Conservation (phyloP, 2,888 invertebrate genomes). For the Agonopterix alstromeriana region DNA sequence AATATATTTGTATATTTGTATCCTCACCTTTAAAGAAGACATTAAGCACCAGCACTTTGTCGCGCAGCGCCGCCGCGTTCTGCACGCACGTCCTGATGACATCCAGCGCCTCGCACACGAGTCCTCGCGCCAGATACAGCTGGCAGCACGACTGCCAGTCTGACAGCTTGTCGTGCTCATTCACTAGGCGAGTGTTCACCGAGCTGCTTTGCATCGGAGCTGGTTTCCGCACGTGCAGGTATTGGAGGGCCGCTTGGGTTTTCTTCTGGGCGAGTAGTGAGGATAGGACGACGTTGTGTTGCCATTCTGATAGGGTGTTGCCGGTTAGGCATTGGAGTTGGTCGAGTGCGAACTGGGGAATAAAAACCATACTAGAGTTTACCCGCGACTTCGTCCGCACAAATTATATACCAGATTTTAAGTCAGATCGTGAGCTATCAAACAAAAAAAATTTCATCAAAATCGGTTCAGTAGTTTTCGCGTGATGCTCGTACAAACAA, state of each 20-base stretch:
- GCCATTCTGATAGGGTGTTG: constrained; percentile 80
- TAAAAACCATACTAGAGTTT: no score
- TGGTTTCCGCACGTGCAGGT: constrained; percentile 79
- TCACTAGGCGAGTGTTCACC: constrained; percentile 14
- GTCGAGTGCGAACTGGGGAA: constrained; percentile 77
- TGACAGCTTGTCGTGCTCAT: constrained; percentile 55
- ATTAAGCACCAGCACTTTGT: constrained; percentile 67
- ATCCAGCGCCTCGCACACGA: constrained; percentile 81
- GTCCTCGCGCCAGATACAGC: constrained; percentile 78
- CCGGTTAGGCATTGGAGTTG: constrained; percentile 79
- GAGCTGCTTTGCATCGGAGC: constrained; percentile 26
- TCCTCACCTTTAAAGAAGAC: constrained; percentile 77
- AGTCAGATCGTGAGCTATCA: no score
- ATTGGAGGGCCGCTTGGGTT: constrained; percentile 82
- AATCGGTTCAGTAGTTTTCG: no score
- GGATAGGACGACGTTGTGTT: constrained; percentile 82
- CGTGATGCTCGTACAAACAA: no score
- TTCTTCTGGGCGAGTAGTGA: constrained; percentile 82
- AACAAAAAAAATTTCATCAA: no score
- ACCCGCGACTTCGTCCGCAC: no score
- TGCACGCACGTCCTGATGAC: constrained; percentile 77
- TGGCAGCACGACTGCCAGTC: constrained; percentile 75
- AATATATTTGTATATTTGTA: no score
- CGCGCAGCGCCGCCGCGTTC: constrained; percentile 37
- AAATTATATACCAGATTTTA: no score